Percentiles rank a stretch among this genome's conserved stretches.
phyloP scores from a whole-genome alignment of 1,140 invertebrate species.

The Acyrthosiphon pisum region DNA sequence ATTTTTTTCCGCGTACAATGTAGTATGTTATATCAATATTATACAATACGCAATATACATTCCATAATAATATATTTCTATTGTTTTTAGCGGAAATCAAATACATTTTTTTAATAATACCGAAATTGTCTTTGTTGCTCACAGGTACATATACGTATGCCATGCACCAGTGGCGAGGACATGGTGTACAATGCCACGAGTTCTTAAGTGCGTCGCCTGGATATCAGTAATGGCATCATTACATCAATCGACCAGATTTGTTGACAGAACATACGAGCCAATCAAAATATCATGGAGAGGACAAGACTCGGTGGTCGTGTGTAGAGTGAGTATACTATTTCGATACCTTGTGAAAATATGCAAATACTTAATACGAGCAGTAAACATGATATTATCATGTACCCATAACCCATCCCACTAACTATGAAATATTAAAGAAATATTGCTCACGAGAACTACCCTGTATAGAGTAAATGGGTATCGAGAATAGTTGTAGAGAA shows the following conservation, averaged over 20 bases:
- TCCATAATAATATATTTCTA: neutral
- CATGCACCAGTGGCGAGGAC: slow-evolving; percentile 82
- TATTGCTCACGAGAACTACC: neutral
- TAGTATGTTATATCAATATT: no score
- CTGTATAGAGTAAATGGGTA: neutral
- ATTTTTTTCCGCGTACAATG: neutral
- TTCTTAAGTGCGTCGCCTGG: slow-evolving; percentile 77
- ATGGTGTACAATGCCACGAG: slow-evolving; percentile 86
- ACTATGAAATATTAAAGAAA: neutral
- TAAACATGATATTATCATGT: no score
- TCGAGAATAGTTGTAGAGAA: neutral
- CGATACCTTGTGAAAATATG: neutral
- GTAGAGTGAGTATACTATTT: slow-evolving; percentile 59
- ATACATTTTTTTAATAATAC: neutral
- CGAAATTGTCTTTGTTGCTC: neutral
- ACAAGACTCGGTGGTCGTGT: slow-evolving; percentile 64
- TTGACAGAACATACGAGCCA: slow-evolving; percentile 71
- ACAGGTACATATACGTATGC: slow-evolving; percentile 86
- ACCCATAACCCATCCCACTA: neutral
- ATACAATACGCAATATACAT: no score
- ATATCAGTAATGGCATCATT: slow-evolving; percentile 78
- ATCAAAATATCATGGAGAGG: slow-evolving; percentile 72
- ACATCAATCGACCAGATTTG: slow-evolving; percentile 80
- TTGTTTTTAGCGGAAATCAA: neutral
- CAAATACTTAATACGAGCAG: neutral